Percentiles rank a stretch among this genome's conserved stretches.
Conservation (phyloP, 1,140 invertebrate genomes). For the Eufriesea mexicana region DNA sequence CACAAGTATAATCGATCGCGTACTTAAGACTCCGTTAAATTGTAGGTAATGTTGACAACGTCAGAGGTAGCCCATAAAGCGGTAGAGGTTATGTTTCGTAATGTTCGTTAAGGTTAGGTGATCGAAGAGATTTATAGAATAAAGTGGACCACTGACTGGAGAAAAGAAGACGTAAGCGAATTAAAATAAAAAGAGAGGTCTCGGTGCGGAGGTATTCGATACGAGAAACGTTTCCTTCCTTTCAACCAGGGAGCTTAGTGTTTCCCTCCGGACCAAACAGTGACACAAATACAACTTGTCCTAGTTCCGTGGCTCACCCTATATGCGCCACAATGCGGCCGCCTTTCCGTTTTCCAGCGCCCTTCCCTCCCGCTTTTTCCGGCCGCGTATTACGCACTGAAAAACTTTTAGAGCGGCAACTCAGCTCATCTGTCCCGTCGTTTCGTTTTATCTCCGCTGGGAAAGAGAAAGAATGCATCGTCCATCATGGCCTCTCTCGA, state of each 20-base stretch:
- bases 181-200: neutral
- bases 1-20: neutral
- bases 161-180: neutral
- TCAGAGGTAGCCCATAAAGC: neutral
- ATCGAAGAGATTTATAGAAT: neutral
- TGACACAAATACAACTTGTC: conserved; percentile 39
- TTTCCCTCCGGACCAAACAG: conserved; percentile 31
- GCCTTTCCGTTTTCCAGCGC: conserved; percentile 47
- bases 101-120: neutral
- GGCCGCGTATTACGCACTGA: conserved; percentile 64
- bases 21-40: neutral
- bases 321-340: conserved; percentile 46
- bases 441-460: conserved; percentile 51
- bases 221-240: conserved; percentile 33
- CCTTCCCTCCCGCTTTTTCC: conserved; percentile 24
- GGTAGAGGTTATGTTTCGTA: neutral
- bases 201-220: neutral
- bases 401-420: conserved; percentile 64
- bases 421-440: conserved; percentile 45
- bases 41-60: neutral
- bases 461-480: conserved; percentile 57
- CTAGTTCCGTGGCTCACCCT: conserved; percentile 40
- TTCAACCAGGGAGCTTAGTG: neutral
- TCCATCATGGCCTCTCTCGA: conserved; percentile 66
- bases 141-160: neutral